Percentiles rank a stretch among this genome's conserved stretches.
Conservation (phyloP, 2,888 invertebrate species). For the Hedya salicella region DNA sequence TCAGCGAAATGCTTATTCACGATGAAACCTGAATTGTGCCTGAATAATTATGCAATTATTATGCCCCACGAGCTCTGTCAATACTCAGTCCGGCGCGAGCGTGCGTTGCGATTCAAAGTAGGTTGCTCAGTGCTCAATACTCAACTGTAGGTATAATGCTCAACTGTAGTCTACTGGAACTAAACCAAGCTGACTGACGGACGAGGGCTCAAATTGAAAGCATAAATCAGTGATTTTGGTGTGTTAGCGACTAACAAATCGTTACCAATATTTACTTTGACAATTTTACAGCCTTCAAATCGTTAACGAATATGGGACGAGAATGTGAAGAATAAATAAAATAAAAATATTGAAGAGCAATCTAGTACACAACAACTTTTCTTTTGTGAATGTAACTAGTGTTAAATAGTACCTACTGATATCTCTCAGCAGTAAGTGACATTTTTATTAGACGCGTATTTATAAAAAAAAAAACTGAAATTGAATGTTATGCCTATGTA, state of each 20-base stretch:
- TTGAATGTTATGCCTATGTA: too few species aligned
- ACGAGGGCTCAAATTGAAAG: background rate
- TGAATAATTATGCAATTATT: conserved; percentile 36
- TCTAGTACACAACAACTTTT: too few species aligned
- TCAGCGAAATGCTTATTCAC: conserved; percentile 11
- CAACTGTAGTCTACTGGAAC: background rate
- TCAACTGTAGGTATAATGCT: background rate
- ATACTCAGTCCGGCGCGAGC: conserved; percentile 16
- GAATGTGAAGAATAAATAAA: too few species aligned
- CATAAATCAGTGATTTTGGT: background rate
- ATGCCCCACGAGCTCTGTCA: conserved; percentile 27
- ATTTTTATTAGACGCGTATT: too few species aligned
- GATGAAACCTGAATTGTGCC: conserved; percentile 13
- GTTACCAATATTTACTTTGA: too few species aligned
- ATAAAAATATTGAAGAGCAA: too few species aligned
- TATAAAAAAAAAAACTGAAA: too few species aligned
- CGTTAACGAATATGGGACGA: too few species aligned
- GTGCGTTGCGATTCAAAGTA: conserved; percentile 27
- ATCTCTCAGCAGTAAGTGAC: too few species aligned
- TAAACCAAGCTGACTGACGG: background rate
- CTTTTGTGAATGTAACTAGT: too few species aligned
- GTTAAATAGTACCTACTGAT: too few species aligned
- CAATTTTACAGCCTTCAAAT: too few species aligned
- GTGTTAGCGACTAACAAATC: background rate
- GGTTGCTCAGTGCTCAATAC: background rate